A percentile compares a stretch with the other conserved stretches of the same genome.
These are phyloP conservation scores for Solenopsis fugax DNA, from an alignment of 1,140 invertebrate genomes.

Conservation along the genomic window DNA sequence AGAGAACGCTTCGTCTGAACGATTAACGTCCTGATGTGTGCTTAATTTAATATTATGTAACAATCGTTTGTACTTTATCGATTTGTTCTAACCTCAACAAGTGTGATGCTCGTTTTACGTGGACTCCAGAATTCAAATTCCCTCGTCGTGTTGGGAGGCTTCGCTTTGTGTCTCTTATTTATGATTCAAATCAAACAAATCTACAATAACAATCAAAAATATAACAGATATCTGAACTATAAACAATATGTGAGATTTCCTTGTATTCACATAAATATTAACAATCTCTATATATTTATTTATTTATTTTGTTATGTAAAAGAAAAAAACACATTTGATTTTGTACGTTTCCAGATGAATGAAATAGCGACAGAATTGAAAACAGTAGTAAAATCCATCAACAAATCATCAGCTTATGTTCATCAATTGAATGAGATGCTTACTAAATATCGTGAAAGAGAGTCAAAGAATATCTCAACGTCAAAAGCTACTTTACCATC, in stretches of 20 bases:
- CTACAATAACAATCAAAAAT: conserved; percentile 85
- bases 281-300: not conserved
- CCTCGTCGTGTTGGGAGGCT: conserved; percentile 79
- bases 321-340: conserved; percentile 5
- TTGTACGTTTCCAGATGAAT: conserved; percentile 83
- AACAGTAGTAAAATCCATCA: conserved; percentile 85
- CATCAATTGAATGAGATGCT: conserved; percentile 82
- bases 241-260: conserved; percentile 85
- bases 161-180: conserved; percentile 84
- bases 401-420: conserved; percentile 84
- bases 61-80: not conserved
- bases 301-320: conserved; percentile 13
- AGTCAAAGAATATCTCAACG: conserved; percentile 79
- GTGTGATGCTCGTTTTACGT: conserved; percentile 83
- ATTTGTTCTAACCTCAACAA: conserved; percentile 52
- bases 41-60: conserved; percentile 22
- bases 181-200: conserved; percentile 86
- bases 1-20: not conserved
- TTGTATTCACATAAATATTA: conserved; percentile 52
- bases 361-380: conserved; percentile 86
- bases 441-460: conserved; percentile 80
- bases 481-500: conserved; percentile 63
- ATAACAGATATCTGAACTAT: conserved; percentile 84
- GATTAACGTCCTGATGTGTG: not conserved
- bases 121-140: conserved; percentile 82